Conservation (phyloP, 2,797 vertebrate species). For the Apodemus agrarius region DNA sequence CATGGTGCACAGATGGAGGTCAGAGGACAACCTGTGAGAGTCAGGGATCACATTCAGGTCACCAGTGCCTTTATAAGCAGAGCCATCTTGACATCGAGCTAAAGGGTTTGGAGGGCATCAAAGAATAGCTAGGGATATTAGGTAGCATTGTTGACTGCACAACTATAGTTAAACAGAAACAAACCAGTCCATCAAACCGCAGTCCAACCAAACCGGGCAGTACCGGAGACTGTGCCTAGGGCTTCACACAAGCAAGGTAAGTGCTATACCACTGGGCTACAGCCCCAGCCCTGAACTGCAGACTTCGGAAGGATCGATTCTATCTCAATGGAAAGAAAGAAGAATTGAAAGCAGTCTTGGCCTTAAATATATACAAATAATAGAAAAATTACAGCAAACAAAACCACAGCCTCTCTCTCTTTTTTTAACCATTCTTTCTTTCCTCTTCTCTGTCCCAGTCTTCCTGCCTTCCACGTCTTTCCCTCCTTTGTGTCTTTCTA, state of each 20-base stretch:
- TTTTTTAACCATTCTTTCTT: background rate
- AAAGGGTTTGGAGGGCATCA: background rate
- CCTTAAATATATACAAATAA: background rate
- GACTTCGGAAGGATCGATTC: background rate
- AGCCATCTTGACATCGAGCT: background rate
- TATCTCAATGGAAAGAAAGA: background rate
- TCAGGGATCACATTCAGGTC: background rate
- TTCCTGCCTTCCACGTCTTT: background rate
- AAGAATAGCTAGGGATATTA: slow-evolving; percentile 4
- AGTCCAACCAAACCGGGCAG: background rate
- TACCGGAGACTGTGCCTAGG: background rate
- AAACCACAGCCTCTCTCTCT: background rate
- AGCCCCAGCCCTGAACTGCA: background rate
- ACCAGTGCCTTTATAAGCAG: background rate
- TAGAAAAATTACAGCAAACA: background rate
- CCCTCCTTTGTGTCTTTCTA: background rate
- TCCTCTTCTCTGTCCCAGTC: background rate
- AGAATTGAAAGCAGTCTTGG: background rate
- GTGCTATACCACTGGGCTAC: background rate
- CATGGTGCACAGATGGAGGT: background rate
- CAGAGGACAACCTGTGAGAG: background rate
- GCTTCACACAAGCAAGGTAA: background rate
- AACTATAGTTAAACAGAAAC: background rate
- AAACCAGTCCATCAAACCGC: background rate
- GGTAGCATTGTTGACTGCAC: background rate